Base-by-base conservation (phyloP, 2,888 invertebrate genomes). In the Venusia cambrica region DNA sequence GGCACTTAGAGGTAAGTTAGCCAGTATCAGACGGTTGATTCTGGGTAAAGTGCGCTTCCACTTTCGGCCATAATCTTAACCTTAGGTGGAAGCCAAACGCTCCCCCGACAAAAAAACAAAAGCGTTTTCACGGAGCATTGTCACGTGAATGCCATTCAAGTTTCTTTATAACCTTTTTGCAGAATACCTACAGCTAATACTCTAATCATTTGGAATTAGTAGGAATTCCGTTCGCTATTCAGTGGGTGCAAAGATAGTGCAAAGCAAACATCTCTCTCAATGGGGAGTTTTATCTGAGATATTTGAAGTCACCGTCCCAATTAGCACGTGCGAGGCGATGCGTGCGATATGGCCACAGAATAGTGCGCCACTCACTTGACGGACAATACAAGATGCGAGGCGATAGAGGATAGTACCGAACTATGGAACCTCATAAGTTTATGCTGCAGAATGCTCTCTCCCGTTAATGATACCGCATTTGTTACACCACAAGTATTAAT, bases 291-390 rank as follows among this genome's bases (percentile, higher is more conserved):
- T 48, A 57, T 58, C 33, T 51, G 38, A 45, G 54, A 52, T 47
- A 61, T 54, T 50, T 44, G 43, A 52, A 48, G 48, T 43, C 39
- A 42, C 32, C 49, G 47, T 58, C 52, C 71, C 66, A 74, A 74
- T 74, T 74, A 73, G 72, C 62, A 68, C 57, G 50, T 43, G 50
- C 57, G 62, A 61, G 65, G 60, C 58, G 59, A 62, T 56, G 60
- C 54, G 56, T 55, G 59, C 51, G 21, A 29, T 27, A 15, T 11
- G 16, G 3, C 16, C 19, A 27, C 26, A 22, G 18, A 27, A 38
- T 19, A 28, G 12, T 17, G 6, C 8, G n/a, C 16, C 14, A 21
- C 26, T 57, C 48, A 44, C 53, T 55, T 68, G 67, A 65, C 50
- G 62, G 65, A 66, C 65, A 62, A 66, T 65, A 56, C 51, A 40